A percentile compares a stretch with the other conserved stretches of the same genome.
phyloP scores from a whole-genome alignment of 2,888 invertebrate genomes.

The Herminia tarsipennalis region DNA sequence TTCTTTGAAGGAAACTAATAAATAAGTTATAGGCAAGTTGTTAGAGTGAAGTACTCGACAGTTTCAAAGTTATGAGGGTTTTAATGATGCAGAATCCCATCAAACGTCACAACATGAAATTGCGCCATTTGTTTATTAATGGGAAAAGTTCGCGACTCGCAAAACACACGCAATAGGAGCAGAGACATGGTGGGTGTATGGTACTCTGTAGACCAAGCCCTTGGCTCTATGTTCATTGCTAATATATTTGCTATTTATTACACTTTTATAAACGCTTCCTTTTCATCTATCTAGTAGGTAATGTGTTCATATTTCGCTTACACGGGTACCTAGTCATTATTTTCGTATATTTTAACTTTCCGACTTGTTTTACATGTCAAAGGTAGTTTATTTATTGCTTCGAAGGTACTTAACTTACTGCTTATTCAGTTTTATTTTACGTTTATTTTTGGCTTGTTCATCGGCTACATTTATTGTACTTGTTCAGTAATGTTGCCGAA shows the following conservation, averaged over 20 bases:
- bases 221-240: slow-evolving; percentile 1
- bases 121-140: slow-evolving; percentile 41
- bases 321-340: too few species aligned
- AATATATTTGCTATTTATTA: not conserved
- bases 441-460: too few species aligned
- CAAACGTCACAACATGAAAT: slow-evolving; percentile 44
- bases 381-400: too few species aligned
- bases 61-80: slow-evolving; percentile 43
- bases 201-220: slow-evolving; percentile 16
- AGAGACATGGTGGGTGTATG: slow-evolving; percentile 20
- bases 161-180: slow-evolving; percentile 20
- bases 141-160: slow-evolving; percentile 34
- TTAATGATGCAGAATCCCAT: slow-evolving; percentile 47
- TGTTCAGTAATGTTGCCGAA: too few species aligned
- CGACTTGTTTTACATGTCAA: too few species aligned
- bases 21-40: slow-evolving; percentile 39
- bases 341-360: too few species aligned
- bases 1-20: slow-evolving; percentile 35
- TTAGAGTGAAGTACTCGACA: slow-evolving; percentile 26
- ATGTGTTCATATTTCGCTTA: too few species aligned
- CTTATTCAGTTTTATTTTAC: too few species aligned
- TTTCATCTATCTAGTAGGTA: too few species aligned
- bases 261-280: not conserved
- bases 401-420: too few species aligned
- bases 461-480: too few species aligned